Evolutionary conservation across 2,888 invertebrate genomes (phyloP).

Genomic region (Epinotia ramella): DNA sequence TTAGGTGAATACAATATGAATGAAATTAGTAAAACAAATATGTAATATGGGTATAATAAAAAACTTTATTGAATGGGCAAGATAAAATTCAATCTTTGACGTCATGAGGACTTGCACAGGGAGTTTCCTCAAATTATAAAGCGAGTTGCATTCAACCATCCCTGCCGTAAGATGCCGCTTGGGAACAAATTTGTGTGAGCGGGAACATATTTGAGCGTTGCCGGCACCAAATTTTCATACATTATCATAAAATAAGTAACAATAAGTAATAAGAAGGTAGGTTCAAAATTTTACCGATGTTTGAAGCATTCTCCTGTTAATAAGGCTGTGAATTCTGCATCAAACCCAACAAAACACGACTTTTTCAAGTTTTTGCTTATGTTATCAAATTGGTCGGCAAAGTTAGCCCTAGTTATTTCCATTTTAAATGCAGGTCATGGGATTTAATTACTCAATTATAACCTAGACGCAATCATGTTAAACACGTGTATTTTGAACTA

Average conservation of each 20-base stretch:
- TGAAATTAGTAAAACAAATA: no score
- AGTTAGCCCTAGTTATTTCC: conserved; percentile 88
- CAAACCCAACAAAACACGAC: conserved; percentile 88
- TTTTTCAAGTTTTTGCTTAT: conserved; percentile 84
- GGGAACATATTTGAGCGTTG: not conserved
- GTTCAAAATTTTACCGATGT: conserved; percentile 75
- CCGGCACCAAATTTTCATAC: not conserved
- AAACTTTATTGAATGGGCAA: no score
- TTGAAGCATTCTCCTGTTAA: conserved; percentile 73
- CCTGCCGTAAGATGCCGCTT: not conserved
- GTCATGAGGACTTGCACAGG: not conserved
- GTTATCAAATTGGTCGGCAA: conserved; percentile 82
- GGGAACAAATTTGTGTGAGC: not conserved
- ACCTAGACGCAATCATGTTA: not conserved
- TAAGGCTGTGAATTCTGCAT: conserved; percentile 90
- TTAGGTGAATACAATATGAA: no score
- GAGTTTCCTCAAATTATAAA: not conserved
- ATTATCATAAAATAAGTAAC: not conserved
- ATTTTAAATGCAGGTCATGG: conserved; percentile 66
- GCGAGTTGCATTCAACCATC: not conserved
- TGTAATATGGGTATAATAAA: no score
- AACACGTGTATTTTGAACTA: conserved; percentile 1
- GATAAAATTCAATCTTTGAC: no score
- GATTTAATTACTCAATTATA: not conserved
- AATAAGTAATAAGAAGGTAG: not conserved